Conservation (phyloP, 2,797 vertebrate genomes). For the Lacerta bilineata region DNA sequence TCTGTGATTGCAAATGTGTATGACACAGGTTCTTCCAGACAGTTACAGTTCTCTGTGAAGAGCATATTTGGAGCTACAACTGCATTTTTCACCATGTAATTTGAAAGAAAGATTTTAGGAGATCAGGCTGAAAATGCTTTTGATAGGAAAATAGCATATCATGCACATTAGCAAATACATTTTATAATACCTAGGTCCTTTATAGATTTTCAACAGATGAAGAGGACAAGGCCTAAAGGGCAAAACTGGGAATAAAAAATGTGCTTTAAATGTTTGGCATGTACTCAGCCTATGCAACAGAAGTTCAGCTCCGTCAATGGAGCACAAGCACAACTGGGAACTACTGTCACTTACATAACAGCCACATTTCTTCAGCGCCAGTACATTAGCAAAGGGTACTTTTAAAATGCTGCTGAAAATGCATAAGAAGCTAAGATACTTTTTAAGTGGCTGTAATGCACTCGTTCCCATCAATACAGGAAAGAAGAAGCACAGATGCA, state of each 20-base stretch:
- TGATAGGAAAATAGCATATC: not conserved
- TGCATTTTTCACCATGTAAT: not conserved
- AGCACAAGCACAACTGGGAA: not conserved
- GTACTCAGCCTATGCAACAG: not conserved
- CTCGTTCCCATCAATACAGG: constrained; percentile 57
- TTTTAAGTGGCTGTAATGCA: constrained; percentile 63
- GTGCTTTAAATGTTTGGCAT: no score
- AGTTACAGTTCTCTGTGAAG: not conserved
- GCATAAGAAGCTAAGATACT: constrained; percentile 60
- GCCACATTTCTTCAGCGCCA: constrained; percentile 22
- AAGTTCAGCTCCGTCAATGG: constrained; percentile 28
- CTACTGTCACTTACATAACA: not conserved
- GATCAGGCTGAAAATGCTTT: not conserved
- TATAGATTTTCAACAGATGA: not conserved
- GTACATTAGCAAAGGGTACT: constrained; percentile 45
- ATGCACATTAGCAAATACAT: not conserved
- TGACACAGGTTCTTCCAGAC: not conserved
- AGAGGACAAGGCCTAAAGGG: not conserved
- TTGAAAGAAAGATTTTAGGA: not conserved
- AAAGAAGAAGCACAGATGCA: constrained; percentile 62
- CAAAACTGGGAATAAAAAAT: not conserved
- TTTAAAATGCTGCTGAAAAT: constrained; percentile 61
- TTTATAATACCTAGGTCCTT: not conserved
- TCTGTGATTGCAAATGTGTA: not conserved
- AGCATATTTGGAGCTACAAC: not conserved